These are phyloP conservation scores for Tenualosa thibaudeaui DNA, from an alignment of 2,797 vertebrate species.

Conservation along the genomic window DNA sequence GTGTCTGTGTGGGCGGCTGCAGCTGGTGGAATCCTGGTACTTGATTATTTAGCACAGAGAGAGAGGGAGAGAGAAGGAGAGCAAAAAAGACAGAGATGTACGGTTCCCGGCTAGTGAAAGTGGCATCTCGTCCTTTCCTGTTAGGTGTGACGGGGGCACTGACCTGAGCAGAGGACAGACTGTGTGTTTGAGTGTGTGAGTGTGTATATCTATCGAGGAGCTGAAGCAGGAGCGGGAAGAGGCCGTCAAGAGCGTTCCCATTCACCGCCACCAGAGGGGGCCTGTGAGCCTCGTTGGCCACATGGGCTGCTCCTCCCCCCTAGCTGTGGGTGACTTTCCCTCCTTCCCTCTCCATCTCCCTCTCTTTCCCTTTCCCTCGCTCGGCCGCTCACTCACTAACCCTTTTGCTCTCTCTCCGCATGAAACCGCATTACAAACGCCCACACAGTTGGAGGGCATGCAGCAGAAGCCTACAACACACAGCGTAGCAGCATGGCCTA, in stretches of 20 bases:
- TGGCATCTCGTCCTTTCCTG: conserved; percentile 2
- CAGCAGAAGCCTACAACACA: conserved; percentile 1
- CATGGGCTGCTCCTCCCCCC: conserved; percentile 3
- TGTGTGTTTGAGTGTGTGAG: neutral
- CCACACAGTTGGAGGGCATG: conserved; percentile 33
- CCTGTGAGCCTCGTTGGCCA: neutral
- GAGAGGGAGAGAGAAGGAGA: neutral
- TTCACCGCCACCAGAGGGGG: neutral
- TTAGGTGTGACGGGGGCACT: conserved; percentile 12
- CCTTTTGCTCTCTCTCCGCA: conserved; percentile 22
- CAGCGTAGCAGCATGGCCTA: neutral
- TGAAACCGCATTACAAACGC: conserved; percentile 36
- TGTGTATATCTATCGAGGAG: neutral
- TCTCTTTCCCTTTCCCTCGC: neutral
- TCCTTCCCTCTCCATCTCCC: neutral
- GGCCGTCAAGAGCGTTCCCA: too few species aligned
- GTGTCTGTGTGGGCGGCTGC: neutral
- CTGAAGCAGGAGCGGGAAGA: too few species aligned
- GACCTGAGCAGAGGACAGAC: conserved; percentile 6
- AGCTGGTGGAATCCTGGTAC: neutral
- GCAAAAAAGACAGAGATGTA: neutral
- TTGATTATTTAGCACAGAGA: conserved; percentile 7
- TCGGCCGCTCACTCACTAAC: conserved; percentile 34
- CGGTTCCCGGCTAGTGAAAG: neutral
- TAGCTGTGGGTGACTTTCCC: neutral